Base-by-base conservation (phyloP, 2,113 vertebrate species). In the Gallinago undulata region DNA sequence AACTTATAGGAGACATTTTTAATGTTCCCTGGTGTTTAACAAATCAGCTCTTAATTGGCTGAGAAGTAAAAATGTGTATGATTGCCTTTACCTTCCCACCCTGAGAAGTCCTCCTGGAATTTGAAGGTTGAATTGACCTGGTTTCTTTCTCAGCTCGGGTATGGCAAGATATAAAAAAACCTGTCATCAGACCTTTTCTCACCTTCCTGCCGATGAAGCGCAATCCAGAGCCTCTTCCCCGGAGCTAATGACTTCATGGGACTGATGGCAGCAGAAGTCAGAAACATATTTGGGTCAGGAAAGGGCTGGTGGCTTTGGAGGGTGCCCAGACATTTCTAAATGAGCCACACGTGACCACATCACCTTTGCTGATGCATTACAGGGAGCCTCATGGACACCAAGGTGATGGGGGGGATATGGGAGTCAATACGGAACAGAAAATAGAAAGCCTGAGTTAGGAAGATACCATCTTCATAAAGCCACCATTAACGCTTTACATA, bases 91-190 rank as follows among this genome's bases (percentile, higher is more conserved):
- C 82, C 70, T 82, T 57, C n/a, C 66, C 68, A 68, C 48, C 74
- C 62, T 76, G 76, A 57, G 78, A 68, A 92, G 37, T 35, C 86
- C 86, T 94, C 53, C 57, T 66, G 84, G 77, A 93, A 89, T 94
- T 7, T 87, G 62, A 83, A 93, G 77, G 89, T 96, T 94, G 93
- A 37, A 37, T 55, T 92, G 92, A 95, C 95, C 96, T 85, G 84
- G 45, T 92, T 95, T 87, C 92, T 79, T 89, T 84, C 74, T 79
- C 79, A 92, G 73, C 77, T 94, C 41, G 2, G 35, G 69, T 78
- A 93, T 75, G 27, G 2, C 53, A 68, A 63, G 90, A 87, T 66
- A 56, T 41, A 84, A 91, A 82, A 82, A 62, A 84, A 48, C 87
- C 88, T 89, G 85, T 53, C 68, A 82, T 59, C 69, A 89, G 96